These are phyloP conservation scores for Gymnoscelis rufifasciata DNA, from an alignment of 2,888 invertebrate species.

Conservation along the genomic window DNA sequence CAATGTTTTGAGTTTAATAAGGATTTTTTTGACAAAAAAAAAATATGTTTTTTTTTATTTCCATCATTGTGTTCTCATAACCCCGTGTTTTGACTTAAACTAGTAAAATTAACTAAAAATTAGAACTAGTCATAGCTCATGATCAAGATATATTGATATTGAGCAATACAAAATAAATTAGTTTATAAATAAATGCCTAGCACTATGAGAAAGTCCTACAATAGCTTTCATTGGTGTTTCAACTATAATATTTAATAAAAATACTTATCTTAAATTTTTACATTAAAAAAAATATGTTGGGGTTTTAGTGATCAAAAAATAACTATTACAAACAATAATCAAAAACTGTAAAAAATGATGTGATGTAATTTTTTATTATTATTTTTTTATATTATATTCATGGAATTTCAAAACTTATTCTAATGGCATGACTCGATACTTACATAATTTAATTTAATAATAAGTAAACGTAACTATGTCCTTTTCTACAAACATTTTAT, in stretches of 20 bases:
- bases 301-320: background rate
- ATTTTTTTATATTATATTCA: too few species aligned
- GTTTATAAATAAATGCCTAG: conserved; percentile 12
- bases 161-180: conserved; percentile 53
- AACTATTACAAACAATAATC: too few species aligned
- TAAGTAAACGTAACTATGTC: conserved; percentile 34
- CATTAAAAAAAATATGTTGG: background rate
- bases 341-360: too few species aligned
- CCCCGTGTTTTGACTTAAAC: conserved; percentile 33
- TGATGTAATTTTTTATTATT: too few species aligned
- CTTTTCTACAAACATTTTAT: conserved; percentile 7
- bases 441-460: conserved; percentile 56
- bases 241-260: conserved; percentile 21
- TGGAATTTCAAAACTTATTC: conserved; percentile 41
- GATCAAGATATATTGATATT: conserved; percentile 36
- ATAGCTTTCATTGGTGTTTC: conserved; percentile 66
- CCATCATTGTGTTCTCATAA: conserved; percentile 40
- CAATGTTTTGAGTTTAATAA: too few species aligned
- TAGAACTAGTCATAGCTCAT: conserved; percentile 40
- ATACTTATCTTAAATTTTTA: conserved; percentile 4
- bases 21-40: too few species aligned
- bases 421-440: conserved; percentile 76
- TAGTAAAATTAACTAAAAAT: conserved; percentile 33
- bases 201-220: conserved; percentile 37
- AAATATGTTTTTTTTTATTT: too few species aligned